Evolutionary conservation across 2,113 vertebrate species (phyloP), one percentile per base, ranked within the genome.

Genomic region (Climacteris rufus): DNA sequence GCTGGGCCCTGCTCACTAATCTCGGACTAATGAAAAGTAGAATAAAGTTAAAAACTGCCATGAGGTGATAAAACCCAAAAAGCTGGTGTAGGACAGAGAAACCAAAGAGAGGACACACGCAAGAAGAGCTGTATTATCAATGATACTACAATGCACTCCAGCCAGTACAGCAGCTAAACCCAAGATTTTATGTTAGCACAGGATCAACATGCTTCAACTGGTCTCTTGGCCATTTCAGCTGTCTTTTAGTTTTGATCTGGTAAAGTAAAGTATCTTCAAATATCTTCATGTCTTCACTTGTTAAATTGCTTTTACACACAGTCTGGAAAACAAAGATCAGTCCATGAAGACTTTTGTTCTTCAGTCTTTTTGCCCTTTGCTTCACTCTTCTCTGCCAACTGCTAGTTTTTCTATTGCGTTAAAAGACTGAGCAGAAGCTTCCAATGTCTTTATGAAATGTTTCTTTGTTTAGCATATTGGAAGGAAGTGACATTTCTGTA

Each of bases 401-500:
- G 66, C 52, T 72, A 21, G 39, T 66, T 94, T 87, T 91, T 27
- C 7, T 64, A 89, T 72, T 81, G 30, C 47, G 77, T 90, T 92
- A 59, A 75, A 89, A 94, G 68, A 47, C 89, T 66, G 33, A 90
- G 60, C 30, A 92, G 54, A 89, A 90, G 68, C 59, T 90, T 96
- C 71, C 50, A 80, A 53, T 81, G 83, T 59, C 76, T 88, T 93
- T 83, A 30, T 42, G 71, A 71, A 78, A 60, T 50, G 12, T 74
- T 83, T 69, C 82, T 93, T 74, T 80, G 39, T 87, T 81, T 80
- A 92, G 56, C 35, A 89, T 39, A 13, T 83, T 86, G 80, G 44
- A 59, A 70, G 27, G 33, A 90, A 89, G 71, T 83, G 83, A 74
- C 76, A 78, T 93, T 89, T 90, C 54, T 81, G 47, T 93, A 81